Percentiles rank a stretch among this genome's conserved stretches.
Evolutionary conservation across 37 sponge, comb jelly and placozoan species (phyloP).

Genomic region (Aphrocallistes beatrix): DNA sequence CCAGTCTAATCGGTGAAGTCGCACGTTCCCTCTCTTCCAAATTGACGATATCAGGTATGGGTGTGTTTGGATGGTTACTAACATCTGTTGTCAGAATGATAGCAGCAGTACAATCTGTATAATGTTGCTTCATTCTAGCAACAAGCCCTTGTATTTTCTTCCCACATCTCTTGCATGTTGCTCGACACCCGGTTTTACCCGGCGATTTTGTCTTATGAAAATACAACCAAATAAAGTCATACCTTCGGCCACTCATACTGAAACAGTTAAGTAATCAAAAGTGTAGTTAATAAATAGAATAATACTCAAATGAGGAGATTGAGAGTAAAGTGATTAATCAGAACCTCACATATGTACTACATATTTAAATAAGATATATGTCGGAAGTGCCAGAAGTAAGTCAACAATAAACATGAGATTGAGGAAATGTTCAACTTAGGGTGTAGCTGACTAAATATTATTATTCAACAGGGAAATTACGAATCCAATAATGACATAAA

Average conservation of each 20-base stretch:
- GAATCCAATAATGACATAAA: background rate
- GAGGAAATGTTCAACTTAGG: background rate
- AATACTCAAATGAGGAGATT: slow-evolving; percentile 4
- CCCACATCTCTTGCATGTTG: background rate
- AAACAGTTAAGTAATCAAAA: slow-evolving; percentile 1
- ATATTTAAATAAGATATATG: background rate
- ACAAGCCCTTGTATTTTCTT: slow-evolving; percentile 1
- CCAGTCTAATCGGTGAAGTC: slow-evolving; percentile 4
- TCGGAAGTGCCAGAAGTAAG: background rate
- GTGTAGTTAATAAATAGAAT: background rate
- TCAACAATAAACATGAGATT: background rate
- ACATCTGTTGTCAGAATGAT: slow-evolving; percentile 5
- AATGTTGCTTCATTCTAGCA: background rate
- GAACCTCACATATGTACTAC: background rate
- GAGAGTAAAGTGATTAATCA: background rate
- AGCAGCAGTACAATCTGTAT: slow-evolving; percentile 14
- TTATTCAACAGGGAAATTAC: background rate
- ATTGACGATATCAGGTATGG: slow-evolving; percentile 11
- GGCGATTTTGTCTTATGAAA: background rate
- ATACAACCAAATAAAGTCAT: background rate
- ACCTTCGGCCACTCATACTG: slow-evolving; percentile 1
- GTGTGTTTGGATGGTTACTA: slow-evolving; percentile 2
- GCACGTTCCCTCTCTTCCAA: slow-evolving; percentile 17
- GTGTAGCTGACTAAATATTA: background rate
- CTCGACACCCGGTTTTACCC: slow-evolving; percentile 10